phyloP scores from a whole-genome alignment of 2,113 vertebrate genomes.

The Tachysurus fulvidraco region DNA sequence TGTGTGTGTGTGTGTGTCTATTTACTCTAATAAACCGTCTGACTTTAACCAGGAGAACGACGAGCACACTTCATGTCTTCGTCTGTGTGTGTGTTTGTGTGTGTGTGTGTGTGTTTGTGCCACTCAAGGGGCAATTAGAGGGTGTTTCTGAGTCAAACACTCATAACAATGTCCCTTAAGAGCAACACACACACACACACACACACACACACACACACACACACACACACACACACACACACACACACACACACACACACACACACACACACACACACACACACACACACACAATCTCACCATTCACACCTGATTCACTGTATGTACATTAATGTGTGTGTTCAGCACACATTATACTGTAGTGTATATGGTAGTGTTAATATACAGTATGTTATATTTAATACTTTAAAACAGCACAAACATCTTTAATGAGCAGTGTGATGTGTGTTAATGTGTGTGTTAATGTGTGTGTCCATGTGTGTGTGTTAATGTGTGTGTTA shows the following conservation, averaged over 20 bases:
- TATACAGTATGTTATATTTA: not conserved
- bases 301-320: not conserved
- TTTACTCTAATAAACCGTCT: not conserved
- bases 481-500: not conserved
- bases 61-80: not conserved
- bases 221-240: not conserved
- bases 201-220: not conserved
- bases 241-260: constrained; percentile 3
- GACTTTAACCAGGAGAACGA: not conserved
- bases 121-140: constrained; percentile 31
- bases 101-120: not conserved
- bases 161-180: constrained; percentile 59
- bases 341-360: not conserved
- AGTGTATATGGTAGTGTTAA: not conserved
- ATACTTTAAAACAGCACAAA: not conserved
- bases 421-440: not conserved
- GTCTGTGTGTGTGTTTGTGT: not conserved
- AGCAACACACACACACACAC: constrained; percentile 9
- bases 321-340: not conserved
- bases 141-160: constrained; percentile 25
- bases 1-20: constrained; percentile 3
- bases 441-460: constrained; percentile 1
- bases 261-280: not conserved
- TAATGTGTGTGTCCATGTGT: not conserved
- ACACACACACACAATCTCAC: not conserved